Percentiles rank a stretch among this genome's conserved stretches.
Evolutionary conservation across 2,113 vertebrate species (phyloP).

Genomic region (Gobio gobio): DNA sequence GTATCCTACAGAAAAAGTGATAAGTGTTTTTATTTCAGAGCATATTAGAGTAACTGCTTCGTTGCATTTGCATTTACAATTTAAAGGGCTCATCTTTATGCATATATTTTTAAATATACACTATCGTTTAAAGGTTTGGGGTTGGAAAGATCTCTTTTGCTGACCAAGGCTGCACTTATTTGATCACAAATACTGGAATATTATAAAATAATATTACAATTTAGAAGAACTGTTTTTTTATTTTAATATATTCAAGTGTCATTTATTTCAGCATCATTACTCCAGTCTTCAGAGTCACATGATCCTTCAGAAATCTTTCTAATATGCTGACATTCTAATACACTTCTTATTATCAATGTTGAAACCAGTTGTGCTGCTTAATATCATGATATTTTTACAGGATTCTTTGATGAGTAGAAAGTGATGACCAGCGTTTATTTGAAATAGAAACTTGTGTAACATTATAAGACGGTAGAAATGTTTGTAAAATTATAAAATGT

Average conservation of each 20-base stretch:
- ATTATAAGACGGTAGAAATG: background rate
- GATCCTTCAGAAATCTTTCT: background rate
- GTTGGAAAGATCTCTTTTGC: background rate
- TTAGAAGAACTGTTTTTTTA: background rate
- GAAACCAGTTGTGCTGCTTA: background rate
- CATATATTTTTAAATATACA: background rate
- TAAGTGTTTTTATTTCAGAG: background rate
- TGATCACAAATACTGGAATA: background rate
- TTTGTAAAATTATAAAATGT: too few species aligned
- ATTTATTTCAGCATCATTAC: background rate
- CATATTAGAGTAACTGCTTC: background rate
- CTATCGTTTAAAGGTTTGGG: background rate
- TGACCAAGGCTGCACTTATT: background rate
- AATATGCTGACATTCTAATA: background rate
- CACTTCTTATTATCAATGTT: background rate
- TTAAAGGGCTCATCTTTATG: background rate
- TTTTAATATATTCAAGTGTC: background rate
- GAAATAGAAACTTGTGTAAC: background rate
- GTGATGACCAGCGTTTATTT: background rate
- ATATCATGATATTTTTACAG: background rate
- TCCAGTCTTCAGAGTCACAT: background rate
- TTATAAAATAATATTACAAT: background rate
- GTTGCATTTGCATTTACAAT: background rate
- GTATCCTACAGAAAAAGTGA: constrained; percentile 53
- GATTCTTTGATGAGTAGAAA: background rate